Conservation (phyloP, 30 jellyfish, hydroid and myxozoan species). For the Aurelia aurita complex sp. Pacific region DNA sequence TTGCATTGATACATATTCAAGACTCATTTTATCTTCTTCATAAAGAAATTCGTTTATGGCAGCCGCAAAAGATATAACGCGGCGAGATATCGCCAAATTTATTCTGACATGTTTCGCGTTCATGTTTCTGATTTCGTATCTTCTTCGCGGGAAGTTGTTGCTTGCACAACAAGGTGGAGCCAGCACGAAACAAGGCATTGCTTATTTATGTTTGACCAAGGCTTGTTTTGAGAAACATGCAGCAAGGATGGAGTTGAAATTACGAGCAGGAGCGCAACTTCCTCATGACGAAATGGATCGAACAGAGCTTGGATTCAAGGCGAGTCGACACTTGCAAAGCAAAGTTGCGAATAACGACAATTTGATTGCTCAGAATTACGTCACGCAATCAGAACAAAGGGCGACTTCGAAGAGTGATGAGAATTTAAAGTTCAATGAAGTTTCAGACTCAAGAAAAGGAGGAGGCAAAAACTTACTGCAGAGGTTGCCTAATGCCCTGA, state of each 20-base stretch:
- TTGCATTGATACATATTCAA: too few relatives aligned
- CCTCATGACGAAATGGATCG: neutral
- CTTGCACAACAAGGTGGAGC: neutral
- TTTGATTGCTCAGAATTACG: neutral
- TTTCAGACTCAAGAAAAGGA: neutral
- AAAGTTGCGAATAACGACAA: neutral
- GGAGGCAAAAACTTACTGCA: neutral
- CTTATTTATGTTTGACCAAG: neutral
- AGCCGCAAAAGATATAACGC: neutral
- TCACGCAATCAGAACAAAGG: neutral
- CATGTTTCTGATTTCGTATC: neutral
- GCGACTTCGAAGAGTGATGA: neutral
- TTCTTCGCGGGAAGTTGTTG: neutral
- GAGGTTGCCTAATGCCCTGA: conserved; percentile 80
- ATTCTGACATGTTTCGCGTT: neutral
- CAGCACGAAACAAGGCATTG: neutral
- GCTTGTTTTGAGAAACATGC: neutral
- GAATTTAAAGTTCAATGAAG: neutral
- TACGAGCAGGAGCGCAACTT: neutral
- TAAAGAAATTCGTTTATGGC: neutral
- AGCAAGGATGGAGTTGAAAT: neutral
- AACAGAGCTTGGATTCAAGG: neutral
- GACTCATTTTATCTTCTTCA: too few relatives aligned
- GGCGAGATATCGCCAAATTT: neutral
- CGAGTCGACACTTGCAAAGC: neutral